These are phyloP conservation scores for Leucopsar rothschildi DNA, from an alignment of 2,113 vertebrate species.

Conservation along the genomic window DNA sequence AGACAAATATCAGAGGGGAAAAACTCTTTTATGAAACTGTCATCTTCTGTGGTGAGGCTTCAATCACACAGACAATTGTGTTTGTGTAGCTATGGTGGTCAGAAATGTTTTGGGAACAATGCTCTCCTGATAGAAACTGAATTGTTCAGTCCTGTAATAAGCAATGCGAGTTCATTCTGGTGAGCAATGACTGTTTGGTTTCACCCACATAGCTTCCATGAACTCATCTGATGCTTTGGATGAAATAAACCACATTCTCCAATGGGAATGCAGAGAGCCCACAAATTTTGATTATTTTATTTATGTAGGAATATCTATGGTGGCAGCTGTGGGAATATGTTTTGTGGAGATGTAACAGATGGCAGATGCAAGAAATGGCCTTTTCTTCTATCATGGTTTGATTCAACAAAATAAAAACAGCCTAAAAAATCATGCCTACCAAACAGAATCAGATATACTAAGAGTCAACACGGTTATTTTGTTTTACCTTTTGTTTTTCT, in stretches of 20 bases:
- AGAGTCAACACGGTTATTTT: not conserved
- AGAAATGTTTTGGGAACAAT: not conserved
- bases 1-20: not conserved
- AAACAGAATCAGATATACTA: not conserved
- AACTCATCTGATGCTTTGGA: not conserved
- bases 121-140: not conserved
- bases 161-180: not conserved
- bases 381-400: not conserved
- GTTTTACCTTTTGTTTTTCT: not conserved
- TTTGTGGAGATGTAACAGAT: conserved; percentile 15
- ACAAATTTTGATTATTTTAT: not conserved
- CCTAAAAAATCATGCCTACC: not conserved
- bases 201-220: not conserved
- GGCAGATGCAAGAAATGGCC: not conserved
- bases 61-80: not conserved
- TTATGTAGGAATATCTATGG: not conserved
- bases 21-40: not conserved
- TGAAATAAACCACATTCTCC: conserved; percentile 1
- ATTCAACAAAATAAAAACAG: not conserved
- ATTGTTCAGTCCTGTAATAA: not conserved
- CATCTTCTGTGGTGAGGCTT: not conserved
- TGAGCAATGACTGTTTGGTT: not conserved
- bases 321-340: conserved; percentile 17
- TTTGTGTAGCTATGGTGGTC: not conserved
- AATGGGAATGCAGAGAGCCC: not conserved